phyloP scores from a whole-genome alignment of 2,888 invertebrate genomes.

The Chironomus riparius region DNA sequence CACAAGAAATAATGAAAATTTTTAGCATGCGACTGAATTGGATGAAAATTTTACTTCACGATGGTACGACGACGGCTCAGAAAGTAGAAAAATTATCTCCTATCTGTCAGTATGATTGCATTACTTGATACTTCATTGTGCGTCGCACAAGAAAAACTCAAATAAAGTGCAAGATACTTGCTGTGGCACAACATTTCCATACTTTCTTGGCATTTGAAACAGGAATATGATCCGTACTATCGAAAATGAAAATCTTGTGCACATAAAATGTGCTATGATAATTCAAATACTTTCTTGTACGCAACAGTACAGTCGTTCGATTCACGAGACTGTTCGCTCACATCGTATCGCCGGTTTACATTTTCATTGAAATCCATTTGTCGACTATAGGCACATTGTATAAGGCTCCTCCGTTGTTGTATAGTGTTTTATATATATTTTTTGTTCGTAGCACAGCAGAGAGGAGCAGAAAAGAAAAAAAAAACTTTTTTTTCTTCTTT shows the following conservation, averaged over 20 bases:
- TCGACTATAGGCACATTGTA: conserved; percentile 32
- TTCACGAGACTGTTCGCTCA: conserved; percentile 22
- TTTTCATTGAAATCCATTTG: conserved; percentile 35
- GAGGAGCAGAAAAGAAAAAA: conserved; percentile 8
- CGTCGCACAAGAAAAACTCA: conserved; percentile 31
- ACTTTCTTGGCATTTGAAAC: conserved; percentile 39
- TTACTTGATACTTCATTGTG: conserved; percentile 28
- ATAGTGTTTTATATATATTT: conserved; percentile 25
- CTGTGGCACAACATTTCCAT: conserved; percentile 37
- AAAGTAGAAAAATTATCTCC: conserved; percentile 21
- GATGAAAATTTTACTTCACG: conserved; percentile 3
- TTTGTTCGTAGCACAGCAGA: conserved; percentile 16
- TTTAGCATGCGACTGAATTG: not conserved
- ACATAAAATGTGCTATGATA: conserved; percentile 28
- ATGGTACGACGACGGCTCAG: conserved; percentile 19
- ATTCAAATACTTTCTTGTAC: conserved; percentile 34
- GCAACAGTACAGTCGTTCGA: conserved; percentile 34
- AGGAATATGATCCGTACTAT: conserved; percentile 37
- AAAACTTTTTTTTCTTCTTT: conserved; percentile 1
- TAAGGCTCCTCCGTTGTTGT: conserved; percentile 27
- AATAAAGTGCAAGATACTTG: conserved; percentile 34
- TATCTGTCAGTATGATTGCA: not conserved
- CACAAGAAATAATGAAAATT: conserved; percentile 24
- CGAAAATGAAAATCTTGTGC: conserved; percentile 31
- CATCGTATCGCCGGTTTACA: not conserved